Evolutionary conservation across 2,113 vertebrate species (phyloP).

Genomic region (Rhombomys opimus): DNA sequence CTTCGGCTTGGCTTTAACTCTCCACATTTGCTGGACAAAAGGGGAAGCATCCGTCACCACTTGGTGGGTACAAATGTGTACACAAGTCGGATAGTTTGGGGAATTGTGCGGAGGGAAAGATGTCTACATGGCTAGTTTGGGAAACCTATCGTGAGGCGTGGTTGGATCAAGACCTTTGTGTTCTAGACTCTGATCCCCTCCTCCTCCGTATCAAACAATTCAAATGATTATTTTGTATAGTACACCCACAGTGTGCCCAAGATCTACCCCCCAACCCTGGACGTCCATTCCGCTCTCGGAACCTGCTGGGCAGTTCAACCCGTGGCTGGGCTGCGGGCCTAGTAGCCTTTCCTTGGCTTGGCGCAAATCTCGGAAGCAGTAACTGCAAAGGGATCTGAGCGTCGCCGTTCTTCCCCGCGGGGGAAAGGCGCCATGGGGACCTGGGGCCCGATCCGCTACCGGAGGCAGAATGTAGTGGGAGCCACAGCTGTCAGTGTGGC

Average conservation of each 20-base stretch:
- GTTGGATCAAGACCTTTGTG: not conserved
- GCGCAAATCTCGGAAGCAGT: constrained; percentile 2
- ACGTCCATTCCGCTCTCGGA: not conserved
- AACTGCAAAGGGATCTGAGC: not conserved
- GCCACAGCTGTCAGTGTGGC: constrained; percentile 66
- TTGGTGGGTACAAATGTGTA: not conserved
- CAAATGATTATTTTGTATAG: not conserved
- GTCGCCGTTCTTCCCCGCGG: not conserved
- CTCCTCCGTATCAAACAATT: not conserved
- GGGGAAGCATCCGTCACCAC: not conserved
- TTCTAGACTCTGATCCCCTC: not conserved
- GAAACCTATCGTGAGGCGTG: not conserved
- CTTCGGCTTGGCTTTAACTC: not conserved
- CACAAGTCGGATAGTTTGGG: not conserved
- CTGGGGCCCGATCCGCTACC: not conserved
- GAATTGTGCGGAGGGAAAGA: not conserved
- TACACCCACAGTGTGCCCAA: constrained; percentile 38
- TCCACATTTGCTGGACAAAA: not conserved
- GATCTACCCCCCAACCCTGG: not conserved
- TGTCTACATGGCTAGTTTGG: not conserved
- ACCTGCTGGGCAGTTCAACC: not conserved
- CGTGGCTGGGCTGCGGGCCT: not conserved
- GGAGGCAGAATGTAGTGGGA: not conserved
- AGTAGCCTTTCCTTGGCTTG: constrained; percentile 20
- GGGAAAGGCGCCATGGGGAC: constrained; percentile 37